Evolutionary conservation across 1,140 invertebrate species (phyloP).

Genomic region (Cataglyphis hispanica): DNA sequence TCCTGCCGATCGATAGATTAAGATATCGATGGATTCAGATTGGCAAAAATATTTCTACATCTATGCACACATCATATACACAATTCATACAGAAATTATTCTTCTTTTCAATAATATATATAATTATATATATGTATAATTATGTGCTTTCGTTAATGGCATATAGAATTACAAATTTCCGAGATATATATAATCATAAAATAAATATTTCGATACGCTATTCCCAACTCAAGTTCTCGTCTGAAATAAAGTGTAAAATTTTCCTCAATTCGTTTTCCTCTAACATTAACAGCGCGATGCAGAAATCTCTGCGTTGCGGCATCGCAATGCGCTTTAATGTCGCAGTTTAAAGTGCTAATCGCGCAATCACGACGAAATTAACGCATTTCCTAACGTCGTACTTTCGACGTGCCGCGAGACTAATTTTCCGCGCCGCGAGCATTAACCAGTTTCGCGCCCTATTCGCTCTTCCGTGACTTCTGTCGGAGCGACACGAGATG

Average conservation of each 20-base stretch:
- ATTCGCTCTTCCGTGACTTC: slow-evolving; percentile 52
- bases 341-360: slow-evolving; percentile 7
- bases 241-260: not conserved
- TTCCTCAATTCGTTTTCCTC: not conserved
- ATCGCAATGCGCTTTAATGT: slow-evolving; percentile 20
- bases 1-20: not conserved
- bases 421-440: slow-evolving; percentile 48
- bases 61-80: not conserved
- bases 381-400: slow-evolving; percentile 46
- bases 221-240: not conserved
- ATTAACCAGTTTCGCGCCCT: slow-evolving; percentile 56
- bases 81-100: not conserved
- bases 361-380: slow-evolving; percentile 27
- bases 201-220: not conserved
- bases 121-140: not conserved
- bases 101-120: not conserved
- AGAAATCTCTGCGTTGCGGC: slow-evolving; percentile 19
- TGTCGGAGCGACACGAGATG: slow-evolving; percentile 28
- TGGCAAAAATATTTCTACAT: not conserved
- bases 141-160: not conserved
- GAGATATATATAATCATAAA: not conserved
- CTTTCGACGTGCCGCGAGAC: slow-evolving; percentile 37
- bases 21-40: too few species aligned
- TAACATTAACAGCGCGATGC: not conserved
- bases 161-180: too few species aligned